Evolutionary conservation across 1,140 invertebrate species (phyloP), one percentile per base, ranked within the genome.

Genomic region (Wasmannia auropunctata): DNA sequence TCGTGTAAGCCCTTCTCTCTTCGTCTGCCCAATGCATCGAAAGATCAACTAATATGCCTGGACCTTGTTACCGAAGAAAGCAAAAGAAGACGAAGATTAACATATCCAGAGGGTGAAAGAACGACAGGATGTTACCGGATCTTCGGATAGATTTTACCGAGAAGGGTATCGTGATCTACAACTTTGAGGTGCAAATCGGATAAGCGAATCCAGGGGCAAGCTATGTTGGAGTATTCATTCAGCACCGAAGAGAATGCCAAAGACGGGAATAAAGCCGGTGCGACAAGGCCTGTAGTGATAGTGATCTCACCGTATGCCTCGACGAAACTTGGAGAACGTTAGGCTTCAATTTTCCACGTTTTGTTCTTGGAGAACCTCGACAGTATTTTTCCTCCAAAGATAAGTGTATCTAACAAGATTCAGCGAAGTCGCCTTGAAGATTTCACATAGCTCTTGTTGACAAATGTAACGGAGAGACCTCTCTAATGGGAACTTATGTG

Each of bases 321-420:
- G 87, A 85, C 70, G 65, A 69, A 84, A 51, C 25, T 11, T 46
- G 62, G 34, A 54, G 40, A 22, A 60, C 34, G 6, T 34, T 49
- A 28, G 16, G 46, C 7, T 63, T n/a, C 31, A 19, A 19, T 10
- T 54, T 46, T 67, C 8, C 43, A 65, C 31, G 19, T 51, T 28
- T 54, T 2, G 22, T 51, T 75, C 63, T 63, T n/a, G n/a, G 16
- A 63, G 14, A 22, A 37, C 40, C 54, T 25, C 70, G 19, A 87
- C 81, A 89, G 86, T 89, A 88, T 89, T 89, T 46, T 65, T 34
- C 37, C 22, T 77, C 81, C 81, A 85, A 85, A 85, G 81, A 85
- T 85, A 85, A 83, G 40, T 83, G 28, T 72, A 81, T 72, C 49
- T 31, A 81, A 56, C 25, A 46, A 85, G 25, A 79, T 67, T 40